Conservation (phyloP, 1,140 invertebrate genomes). For the Magallana angulata region DNA sequence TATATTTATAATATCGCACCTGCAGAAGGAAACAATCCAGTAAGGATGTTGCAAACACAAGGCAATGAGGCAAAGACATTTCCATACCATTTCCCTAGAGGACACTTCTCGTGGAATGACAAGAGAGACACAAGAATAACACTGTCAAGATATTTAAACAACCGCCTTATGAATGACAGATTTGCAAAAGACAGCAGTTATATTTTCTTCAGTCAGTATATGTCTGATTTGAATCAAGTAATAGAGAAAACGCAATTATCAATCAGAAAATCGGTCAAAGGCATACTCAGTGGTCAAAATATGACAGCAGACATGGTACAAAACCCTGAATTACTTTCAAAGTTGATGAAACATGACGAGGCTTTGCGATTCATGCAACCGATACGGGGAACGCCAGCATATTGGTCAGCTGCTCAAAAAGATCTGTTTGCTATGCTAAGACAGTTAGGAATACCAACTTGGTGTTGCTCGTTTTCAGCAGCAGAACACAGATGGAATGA, state of each 20-base stretch:
- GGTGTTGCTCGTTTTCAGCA: constrained; percentile 56
- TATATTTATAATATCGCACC: constrained; percentile 49
- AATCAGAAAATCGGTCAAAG: constrained; percentile 16
- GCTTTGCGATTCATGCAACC: constrained; percentile 55
- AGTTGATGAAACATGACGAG: background rate
- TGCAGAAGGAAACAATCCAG: constrained; percentile 44
- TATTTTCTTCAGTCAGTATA: too few relatives aligned
- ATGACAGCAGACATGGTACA: background rate
- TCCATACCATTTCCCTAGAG: constrained; percentile 27
- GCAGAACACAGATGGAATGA: constrained; percentile 58
- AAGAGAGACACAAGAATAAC: constrained; percentile 28
- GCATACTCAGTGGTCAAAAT: background rate
- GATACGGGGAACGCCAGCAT: constrained; percentile 56
- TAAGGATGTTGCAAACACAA: constrained; percentile 40
- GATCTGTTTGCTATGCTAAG: constrained; percentile 64
- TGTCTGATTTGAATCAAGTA: too few relatives aligned
- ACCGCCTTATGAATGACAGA: too few relatives aligned
- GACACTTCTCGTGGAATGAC: constrained; percentile 41
- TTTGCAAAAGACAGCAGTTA: too few relatives aligned
- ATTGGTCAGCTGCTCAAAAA: constrained; percentile 55
- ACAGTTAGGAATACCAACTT: constrained; percentile 54
- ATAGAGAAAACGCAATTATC: background rate
- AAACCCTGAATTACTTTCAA: background rate
- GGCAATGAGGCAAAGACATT: constrained; percentile 47
- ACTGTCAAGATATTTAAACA: constrained; percentile 40